Evolutionary conservation across 1,140 invertebrate genomes (phyloP), one percentile per base, ranked within the genome.

Genomic region (Orius insidiosus): DNA sequence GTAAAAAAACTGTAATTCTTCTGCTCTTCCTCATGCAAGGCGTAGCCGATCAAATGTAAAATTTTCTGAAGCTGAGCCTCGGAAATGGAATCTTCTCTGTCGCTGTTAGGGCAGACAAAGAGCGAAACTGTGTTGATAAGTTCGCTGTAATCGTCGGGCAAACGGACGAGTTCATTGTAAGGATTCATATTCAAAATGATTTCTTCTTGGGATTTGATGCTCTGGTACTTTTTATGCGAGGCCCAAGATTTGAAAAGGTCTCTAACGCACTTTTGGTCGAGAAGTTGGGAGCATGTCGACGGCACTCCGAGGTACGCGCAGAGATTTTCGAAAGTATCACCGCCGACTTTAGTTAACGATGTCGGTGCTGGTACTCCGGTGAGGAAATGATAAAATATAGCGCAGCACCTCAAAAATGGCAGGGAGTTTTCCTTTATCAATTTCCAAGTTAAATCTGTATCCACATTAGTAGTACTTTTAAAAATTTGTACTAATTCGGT

Each of bases 121-220:
- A 79, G 71, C 0, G 90, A 90, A 3, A 92, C 90, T 32, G 78
- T 77, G 57, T 97, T 98, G 56, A 98, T 94, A 9, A 98, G 68
- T 62, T 98, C 90, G 56, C 86, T 93, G 60, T 93, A 98, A 61
- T 98, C 93, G 0, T 80, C 70, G 1, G 88, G 92, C 42, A 98
- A 63, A 1, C 72, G 61, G 3, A 93, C 73, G 16, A 98, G 63
- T 35, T 68, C 67, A 32, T 79, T 80, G 5, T 82, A 68, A 5
- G 67, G 66, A 1, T 69, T 58, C 1, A 74, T 73, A 42, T 78
- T 70, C 34, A 62, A 60, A 0, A 71, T 60, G n/a, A 15, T 16
- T 41, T 43, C 16, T 41, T 45, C 42, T 13, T 49, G 41, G 9
- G 33, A 41, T 36, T 57, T 3, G 58, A 57, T 60, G 13, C 51